phyloP scores from a whole-genome alignment of 1,140 invertebrate species.

The Solenopsis invicta region DNA sequence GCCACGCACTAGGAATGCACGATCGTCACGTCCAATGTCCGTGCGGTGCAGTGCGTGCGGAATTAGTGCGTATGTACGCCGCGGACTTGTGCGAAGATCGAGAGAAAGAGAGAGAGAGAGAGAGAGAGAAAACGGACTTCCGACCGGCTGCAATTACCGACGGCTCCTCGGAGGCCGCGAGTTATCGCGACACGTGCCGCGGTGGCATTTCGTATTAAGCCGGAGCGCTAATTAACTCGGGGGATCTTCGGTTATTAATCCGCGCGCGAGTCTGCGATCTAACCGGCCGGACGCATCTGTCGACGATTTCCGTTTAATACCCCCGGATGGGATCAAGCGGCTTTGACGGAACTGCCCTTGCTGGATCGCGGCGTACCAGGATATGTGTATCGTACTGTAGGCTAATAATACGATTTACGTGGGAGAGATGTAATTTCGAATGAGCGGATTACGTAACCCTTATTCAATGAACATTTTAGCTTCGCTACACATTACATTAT shows the following conservation, averaged over 20 bases:
- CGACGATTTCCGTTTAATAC: conserved; percentile 64
- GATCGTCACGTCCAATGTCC: conserved; percentile 63
- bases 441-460: not conserved
- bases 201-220: conserved; percentile 59
- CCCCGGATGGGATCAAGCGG: conserved; percentile 36
- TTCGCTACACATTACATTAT: not conserved
- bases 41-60: conserved; percentile 14
- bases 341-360: conserved; percentile 39
- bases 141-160: conserved; percentile 24
- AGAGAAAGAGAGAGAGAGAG: not conserved
- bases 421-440: not conserved
- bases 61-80: conserved; percentile 27
- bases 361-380: conserved; percentile 2
- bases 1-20: conserved; percentile 52
- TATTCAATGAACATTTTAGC: not conserved
- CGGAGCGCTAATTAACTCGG: conserved; percentile 60
- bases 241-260: conserved; percentile 65
- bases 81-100: not conserved
- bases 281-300: conserved; percentile 56
- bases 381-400: not conserved
- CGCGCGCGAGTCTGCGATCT: conserved; percentile 24
- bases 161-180: not conserved
- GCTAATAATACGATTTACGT: conserved; percentile 18
- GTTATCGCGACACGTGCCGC: conserved; percentile 63
- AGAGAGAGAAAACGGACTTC: conserved; percentile 18